Base-by-base conservation (phyloP, 2,797 vertebrate species). In the Psittacula derbiana region DNA sequence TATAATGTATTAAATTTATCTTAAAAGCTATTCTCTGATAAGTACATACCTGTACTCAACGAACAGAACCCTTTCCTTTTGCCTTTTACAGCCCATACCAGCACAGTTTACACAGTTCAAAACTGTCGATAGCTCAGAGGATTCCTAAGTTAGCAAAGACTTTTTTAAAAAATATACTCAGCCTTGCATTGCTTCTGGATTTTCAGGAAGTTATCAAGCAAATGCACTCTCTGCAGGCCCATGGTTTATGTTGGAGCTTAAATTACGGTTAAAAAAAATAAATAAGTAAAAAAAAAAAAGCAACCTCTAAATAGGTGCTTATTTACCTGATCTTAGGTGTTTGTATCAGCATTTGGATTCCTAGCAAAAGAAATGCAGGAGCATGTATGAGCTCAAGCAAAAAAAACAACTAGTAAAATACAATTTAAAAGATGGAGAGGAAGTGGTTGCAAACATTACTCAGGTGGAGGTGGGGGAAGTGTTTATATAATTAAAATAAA, bases 1-100 rank as follows among this genome's bases (percentile, higher is more conserved):
- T 94, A 38, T 72, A 75, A 91, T 69, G 53, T 57, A 78, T 92
- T 90, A 95, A 92, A 87, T 80, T 91, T 93, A 74, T 92, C 86
- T 96, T 95, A 96, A 96, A 96, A 95, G 87, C 49, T 93, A 85
- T 95, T 97, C 96, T 93, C 84, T 88, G 70, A 87, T 94, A 95
- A 92, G 64, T 95, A 76, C 80, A 30, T 86, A 86, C 91, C 62
- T 91, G 57, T 93, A 73, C 94, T 91, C 96, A 74, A 65, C 88
- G 90, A 97, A 74, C 23, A 92, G 92, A 84, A 82, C 85, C 46
- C n/a, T 74, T 96, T 74, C 58, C 79, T 88, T 85, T 47, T 93
- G 58, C 93, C 88, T 94, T 95, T 95, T 95, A 60, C 61, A 86
- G 73, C 65, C 81, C 49, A 36, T 91, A 44, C 70, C 21, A 85